phyloP scores from a whole-genome alignment of 2,113 vertebrate genomes.

The Sinocyclocheilus anshuiensis region DNA sequence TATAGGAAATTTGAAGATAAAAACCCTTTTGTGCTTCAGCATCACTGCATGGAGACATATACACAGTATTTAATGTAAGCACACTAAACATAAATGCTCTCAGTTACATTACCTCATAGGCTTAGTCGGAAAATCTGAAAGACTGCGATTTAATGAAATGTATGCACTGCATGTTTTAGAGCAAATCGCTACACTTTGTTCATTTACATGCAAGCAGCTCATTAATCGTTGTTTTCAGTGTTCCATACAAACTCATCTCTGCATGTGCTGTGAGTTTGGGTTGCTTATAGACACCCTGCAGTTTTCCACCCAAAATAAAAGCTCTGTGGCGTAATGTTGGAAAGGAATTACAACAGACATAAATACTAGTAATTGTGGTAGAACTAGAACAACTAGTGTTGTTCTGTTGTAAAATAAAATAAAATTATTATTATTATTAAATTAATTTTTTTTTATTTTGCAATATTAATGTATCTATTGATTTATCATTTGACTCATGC shows the following conservation, averaged over 20 bases:
- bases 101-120: neutral
- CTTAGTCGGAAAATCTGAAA: neutral
- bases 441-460: neutral
- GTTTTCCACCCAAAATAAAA: neutral
- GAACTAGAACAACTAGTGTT: neutral
- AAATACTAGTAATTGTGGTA: neutral
- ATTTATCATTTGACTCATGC: neutral
- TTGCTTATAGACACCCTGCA: neutral
- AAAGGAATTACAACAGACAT: neutral
- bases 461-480: neutral
- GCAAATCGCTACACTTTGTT: neutral
- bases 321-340: neutral
- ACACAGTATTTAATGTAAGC: neutral
- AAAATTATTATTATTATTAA: neutral
- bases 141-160: neutral
- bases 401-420: slow-evolving; percentile 2
- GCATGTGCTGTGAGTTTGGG: neutral
- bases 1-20: neutral
- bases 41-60: neutral
- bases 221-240: neutral
- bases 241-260: neutral
- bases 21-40: neutral
- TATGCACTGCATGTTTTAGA: neutral
- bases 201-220: neutral
- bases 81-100: neutral